Evolutionary conservation across 2,113 vertebrate genomes (phyloP), one percentile per base, ranked within the genome.

Genomic region (Setophaga petechia): DNA sequence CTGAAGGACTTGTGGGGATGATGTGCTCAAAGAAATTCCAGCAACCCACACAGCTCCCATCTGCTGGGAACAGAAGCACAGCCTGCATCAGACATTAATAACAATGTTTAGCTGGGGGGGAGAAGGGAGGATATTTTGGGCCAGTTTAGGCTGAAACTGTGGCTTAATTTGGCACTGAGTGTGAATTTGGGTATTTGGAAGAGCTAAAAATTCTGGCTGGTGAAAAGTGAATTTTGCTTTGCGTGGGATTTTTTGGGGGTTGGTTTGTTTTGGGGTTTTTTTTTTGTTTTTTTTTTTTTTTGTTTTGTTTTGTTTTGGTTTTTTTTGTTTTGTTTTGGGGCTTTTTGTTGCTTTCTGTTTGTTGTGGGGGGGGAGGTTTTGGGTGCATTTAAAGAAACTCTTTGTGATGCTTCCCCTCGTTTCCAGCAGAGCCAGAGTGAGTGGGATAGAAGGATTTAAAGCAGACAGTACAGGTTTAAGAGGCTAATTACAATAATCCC

Each of bases 1-100:
- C 37, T 28, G 63, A 71, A 85, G 82, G 82, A 6, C 41, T 93
- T 16, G 30, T 68, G 65, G 57, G n/a, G 85, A 76, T 57, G 66
- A 44, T 41, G 23, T 49, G 39, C 59, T 65, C 24, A 15, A 43
- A 93, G 93, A 68, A 58, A 76, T 62, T 46, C 68, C 84, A 55
- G 66, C 66, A 88, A 49, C 92, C 89, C 83, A 57, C 83, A 9
- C 24, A 74, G 74, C 79, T 93, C 75, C 93, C 85, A 69, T 93
- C 92, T 90, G 88, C 84, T 69, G 35, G 54, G 57, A 55, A 5
- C 71, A 84, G 79, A 30, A 92, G 65, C 54, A 13, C 76, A 30
- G 68, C 31, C 75, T 95, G 90, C 72, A 68, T 8, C 65, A 82
- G 63, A 3, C 67, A 20, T 24, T 46, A 54, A 58, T 58, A 59